phyloP scores from a whole-genome alignment of 2,888 invertebrate genomes.

The Diplazon laetatorius region DNA sequence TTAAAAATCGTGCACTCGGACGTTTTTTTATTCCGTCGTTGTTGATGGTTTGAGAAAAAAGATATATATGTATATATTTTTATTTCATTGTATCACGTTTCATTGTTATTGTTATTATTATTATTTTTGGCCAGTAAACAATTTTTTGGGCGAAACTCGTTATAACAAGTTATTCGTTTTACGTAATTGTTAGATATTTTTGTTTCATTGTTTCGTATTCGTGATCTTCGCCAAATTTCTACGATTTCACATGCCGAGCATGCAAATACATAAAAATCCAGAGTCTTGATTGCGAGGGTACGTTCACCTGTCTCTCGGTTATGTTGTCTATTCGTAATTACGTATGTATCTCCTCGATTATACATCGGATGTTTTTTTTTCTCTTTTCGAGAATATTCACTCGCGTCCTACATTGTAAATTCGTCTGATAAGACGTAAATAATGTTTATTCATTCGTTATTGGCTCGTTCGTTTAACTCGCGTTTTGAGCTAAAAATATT shows the following conservation, averaged over 20 bases:
- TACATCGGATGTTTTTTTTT: neutral
- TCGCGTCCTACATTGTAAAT: no score
- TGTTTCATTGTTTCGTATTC: conserved; percentile 1
- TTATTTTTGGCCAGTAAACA: no score
- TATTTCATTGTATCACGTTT: conserved; percentile 1
- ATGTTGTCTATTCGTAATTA: neutral
- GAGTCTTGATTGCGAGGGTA: neutral
- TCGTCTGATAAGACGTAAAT: no score
- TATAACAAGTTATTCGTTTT: neutral
- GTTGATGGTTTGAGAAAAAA: no score
- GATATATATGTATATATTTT: no score
- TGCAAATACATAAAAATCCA: no score
- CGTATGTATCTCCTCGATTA: neutral
- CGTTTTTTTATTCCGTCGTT: conserved; percentile 8
- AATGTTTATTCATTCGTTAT: no score
- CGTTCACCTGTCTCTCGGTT: neutral
- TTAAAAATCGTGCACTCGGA: neutral
- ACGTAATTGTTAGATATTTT: neutral
- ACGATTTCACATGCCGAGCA: no score
- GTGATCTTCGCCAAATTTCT: neutral
- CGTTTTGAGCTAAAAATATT: no score
- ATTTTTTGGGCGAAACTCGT: neutral
- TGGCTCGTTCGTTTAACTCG: no score
- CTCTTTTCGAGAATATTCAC: no score
- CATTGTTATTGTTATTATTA: conserved; percentile 23